Evolutionary conservation across 2,888 invertebrate genomes (phyloP).

Genomic region (Andrena camellia): DNA sequence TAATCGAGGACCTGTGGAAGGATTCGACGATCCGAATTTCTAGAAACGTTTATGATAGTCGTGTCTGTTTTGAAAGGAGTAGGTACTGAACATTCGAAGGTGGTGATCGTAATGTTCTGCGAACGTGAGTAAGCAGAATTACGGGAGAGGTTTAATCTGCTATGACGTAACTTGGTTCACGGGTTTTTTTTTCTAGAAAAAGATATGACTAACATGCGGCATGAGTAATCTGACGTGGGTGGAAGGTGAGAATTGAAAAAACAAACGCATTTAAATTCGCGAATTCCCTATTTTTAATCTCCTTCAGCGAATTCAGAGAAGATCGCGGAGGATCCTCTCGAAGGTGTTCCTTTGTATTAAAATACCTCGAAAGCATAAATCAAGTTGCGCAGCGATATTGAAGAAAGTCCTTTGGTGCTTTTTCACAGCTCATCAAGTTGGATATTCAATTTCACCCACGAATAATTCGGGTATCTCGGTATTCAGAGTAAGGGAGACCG

Average conservation of each 20-base stretch:
- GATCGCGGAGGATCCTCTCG: conserved; percentile 13
- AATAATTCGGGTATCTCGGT: too few species aligned
- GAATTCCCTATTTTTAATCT: conserved; percentile 35
- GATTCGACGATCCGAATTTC: neutral
- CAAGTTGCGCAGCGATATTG: conserved; percentile 7
- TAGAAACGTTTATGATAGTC: neutral
- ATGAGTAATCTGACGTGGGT: conserved; percentile 53
- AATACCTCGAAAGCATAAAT: conserved; percentile 1
- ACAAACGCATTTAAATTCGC: conserved; percentile 31
- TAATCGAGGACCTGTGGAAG: too few species aligned
- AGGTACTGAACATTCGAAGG: neutral
- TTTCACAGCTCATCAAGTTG: neutral
- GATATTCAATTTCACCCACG: too few species aligned
- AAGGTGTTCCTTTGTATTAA: neutral
- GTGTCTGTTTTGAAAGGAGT: neutral
- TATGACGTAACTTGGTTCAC: conserved; percentile 41
- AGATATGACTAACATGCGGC: conserved; percentile 40
- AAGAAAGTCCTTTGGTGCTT: neutral
- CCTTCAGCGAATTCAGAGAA: conserved; percentile 10
- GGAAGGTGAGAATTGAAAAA: conserved; percentile 41
- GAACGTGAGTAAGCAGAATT: conserved; percentile 39
- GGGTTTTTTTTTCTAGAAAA: conserved; percentile 42
- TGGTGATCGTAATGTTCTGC: conserved; percentile 12
- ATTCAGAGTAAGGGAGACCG: too few species aligned
- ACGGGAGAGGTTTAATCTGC: conserved; percentile 24